These are phyloP conservation scores for Lordiphosa andalusiaca DNA, from an alignment of 2,888 invertebrate genomes.

Conservation along the genomic window DNA sequence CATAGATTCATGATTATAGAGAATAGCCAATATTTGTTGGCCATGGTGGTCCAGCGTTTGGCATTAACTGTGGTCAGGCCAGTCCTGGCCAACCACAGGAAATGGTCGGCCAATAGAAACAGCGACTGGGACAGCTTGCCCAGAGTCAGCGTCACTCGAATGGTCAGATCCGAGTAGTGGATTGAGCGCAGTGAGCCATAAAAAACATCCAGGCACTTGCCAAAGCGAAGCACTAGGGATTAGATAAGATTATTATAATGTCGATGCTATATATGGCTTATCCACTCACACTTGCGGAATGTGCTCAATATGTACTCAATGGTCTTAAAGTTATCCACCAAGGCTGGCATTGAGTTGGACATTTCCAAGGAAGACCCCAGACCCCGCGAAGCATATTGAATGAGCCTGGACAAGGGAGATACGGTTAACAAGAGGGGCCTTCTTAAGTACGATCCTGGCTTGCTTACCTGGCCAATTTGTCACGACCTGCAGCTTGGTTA, in stretches of 20 bases:
- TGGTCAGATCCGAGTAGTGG: constrained; percentile 86
- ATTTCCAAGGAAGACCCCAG: constrained; percentile 88
- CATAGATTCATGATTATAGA: constrained; percentile 89
- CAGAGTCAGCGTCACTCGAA: constrained; percentile 87
- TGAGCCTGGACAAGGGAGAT: constrained; percentile 83
- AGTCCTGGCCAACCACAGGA: constrained; percentile 90
- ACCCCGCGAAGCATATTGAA: constrained; percentile 90
- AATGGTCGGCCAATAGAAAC: constrained; percentile 91
- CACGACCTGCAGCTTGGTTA: constrained; percentile 77
- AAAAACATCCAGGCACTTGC: constrained; percentile 90
- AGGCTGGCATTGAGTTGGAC: constrained; percentile 82
- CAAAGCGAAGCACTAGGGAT: constrained; percentile 88
- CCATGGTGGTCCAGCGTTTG: constrained; percentile 87
- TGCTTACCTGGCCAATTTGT: constrained; percentile 54
- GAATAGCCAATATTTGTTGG: constrained; percentile 92
- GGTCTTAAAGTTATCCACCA: constrained; percentile 88
- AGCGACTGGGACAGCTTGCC: constrained; percentile 90
- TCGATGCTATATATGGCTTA: background rate
- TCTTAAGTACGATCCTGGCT: background rate
- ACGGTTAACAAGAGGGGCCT: background rate
- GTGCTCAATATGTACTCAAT: constrained; percentile 91
- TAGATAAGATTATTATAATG: background rate
- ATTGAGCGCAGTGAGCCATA: constrained; percentile 87
- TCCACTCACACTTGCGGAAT: constrained; percentile 89
- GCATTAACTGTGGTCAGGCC: constrained; percentile 85